Evolutionary conservation across 2,888 invertebrate species (phyloP).

Genomic region (Iphiclides podalirius): DNA sequence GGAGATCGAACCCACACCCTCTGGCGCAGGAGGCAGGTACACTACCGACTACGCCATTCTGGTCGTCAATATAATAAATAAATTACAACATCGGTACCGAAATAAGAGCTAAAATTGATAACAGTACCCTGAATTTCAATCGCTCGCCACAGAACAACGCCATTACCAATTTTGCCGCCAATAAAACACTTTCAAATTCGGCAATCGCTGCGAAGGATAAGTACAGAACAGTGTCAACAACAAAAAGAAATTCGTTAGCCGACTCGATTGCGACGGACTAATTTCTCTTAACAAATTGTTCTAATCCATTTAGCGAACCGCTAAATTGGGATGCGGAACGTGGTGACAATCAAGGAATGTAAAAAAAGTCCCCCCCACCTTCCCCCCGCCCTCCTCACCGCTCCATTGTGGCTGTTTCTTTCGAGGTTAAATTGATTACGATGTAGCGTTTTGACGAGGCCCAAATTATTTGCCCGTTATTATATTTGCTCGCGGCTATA

Average conservation of each 20-base stretch:
- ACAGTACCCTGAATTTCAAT: no score
- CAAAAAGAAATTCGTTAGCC: constrained; percentile 19
- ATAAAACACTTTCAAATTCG: constrained; percentile 8
- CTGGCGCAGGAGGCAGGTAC: no score
- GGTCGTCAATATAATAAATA: no score
- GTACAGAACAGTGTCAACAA: constrained; percentile 8
- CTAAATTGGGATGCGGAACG: constrained; percentile 39
- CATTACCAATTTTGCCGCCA: no score
- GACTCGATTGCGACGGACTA: constrained; percentile 30
- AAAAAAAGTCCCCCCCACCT: constrained; percentile 15
- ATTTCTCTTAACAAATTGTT: constrained; percentile 56
- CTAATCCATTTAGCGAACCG: constrained; percentile 55
- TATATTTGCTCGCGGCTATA: constrained; percentile 14
- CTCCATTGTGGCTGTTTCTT: constrained; percentile 19
- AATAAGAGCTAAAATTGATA: no score
- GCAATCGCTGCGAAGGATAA: constrained; percentile 1
- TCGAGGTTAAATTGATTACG: constrained; percentile 23
- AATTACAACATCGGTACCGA: no score
- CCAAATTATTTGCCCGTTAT: constrained; percentile 20
- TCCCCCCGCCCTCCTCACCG: neutral
- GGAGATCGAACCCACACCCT: no score
- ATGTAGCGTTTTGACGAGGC: constrained; percentile 19
- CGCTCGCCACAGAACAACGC: no score
- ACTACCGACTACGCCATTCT: no score
- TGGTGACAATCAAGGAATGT: constrained; percentile 25